Percentiles rank a stretch among this genome's conserved stretches.
phyloP scores from a whole-genome alignment of 2,797 vertebrate genomes.

The Pygocentrus nattereri region DNA sequence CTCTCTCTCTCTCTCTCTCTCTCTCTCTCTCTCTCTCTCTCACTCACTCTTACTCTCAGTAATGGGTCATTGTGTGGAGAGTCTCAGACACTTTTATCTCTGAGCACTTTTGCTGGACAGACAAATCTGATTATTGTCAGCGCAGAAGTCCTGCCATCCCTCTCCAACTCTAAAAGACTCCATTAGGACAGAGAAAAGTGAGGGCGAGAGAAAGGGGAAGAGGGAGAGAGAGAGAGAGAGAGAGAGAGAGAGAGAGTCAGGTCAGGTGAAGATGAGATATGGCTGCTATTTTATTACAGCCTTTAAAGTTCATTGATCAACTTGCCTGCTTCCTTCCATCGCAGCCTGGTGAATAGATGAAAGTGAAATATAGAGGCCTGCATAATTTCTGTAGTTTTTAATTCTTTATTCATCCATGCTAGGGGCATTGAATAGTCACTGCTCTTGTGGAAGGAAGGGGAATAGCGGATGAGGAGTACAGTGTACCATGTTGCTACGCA shows the following conservation, averaged over 20 bases:
- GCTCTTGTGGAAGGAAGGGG: not conserved
- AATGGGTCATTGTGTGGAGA: slow-evolving; percentile 56
- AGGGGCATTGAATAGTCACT: not conserved
- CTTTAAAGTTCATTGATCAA: slow-evolving; percentile 52
- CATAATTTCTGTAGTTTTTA: slow-evolving; percentile 10
- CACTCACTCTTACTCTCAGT: no score
- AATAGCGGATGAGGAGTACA: not conserved
- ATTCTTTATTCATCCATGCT: slow-evolving; percentile 8
- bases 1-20: slow-evolving; percentile 16
- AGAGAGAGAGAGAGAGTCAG: slow-evolving; percentile 18
- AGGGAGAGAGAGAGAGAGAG: slow-evolving; percentile 23
- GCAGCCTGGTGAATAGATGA: slow-evolving; percentile 26
- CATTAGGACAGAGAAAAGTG: slow-evolving; percentile 54
- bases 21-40: slow-evolving; percentile 3
- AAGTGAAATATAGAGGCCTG: slow-evolving; percentile 7
- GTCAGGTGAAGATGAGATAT: slow-evolving; percentile 32
- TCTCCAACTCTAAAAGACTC: slow-evolving; percentile 54
- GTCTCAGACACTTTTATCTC: slow-evolving; percentile 58
- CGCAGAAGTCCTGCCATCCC: slow-evolving; percentile 37
- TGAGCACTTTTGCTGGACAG: slow-evolving; percentile 54
- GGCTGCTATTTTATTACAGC: slow-evolving; percentile 42
- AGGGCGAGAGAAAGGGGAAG: slow-evolving; percentile 26
- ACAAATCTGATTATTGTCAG: slow-evolving; percentile 64
- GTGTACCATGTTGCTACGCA: not conserved
- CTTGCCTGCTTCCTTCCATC: slow-evolving; percentile 16